Conservation (phyloP, 2,888 invertebrate genomes). For the Drosophila mercatorum region DNA sequence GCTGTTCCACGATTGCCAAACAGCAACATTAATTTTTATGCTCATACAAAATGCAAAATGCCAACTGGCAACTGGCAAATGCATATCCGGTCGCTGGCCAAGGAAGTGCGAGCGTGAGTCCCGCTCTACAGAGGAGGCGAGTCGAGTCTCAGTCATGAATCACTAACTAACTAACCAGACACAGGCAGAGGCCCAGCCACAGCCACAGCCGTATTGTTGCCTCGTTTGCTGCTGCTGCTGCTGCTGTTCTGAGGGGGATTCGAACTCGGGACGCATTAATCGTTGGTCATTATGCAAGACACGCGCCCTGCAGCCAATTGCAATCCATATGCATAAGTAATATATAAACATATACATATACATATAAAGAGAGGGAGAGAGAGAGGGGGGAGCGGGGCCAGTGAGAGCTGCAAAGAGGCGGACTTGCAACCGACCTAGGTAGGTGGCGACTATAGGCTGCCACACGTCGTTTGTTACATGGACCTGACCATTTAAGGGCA, state of each 20-base stretch:
- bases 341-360: slow-evolving; percentile 16
- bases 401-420: not conserved
- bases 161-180: slow-evolving; percentile 64
- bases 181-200: slow-evolving; percentile 4
- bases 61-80: slow-evolving; percentile 47
- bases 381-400: too few species aligned
- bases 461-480: slow-evolving; percentile 60
- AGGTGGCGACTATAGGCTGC: slow-evolving; percentile 43
- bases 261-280: slow-evolving; percentile 59
- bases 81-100: slow-evolving; percentile 72
- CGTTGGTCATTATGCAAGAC: slow-evolving; percentile 74
- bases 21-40: slow-evolving; percentile 50
- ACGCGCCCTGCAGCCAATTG: slow-evolving; percentile 72
- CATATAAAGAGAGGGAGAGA: not conserved
- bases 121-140: slow-evolving; percentile 29
- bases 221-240: slow-evolving; percentile 18
- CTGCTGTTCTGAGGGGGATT: slow-evolving; percentile 13
- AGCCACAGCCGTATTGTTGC: slow-evolving; percentile 46
- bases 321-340: slow-evolving; percentile 66
- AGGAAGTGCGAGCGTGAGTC: slow-evolving; percentile 53
- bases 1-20: slow-evolving; percentile 29
- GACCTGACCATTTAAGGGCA: slow-evolving; percentile 73
- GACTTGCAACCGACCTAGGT: slow-evolving; percentile 21
- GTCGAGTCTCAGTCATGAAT: slow-evolving; percentile 56
- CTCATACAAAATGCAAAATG: slow-evolving; percentile 54